These are phyloP conservation scores for Acromyrmex echinatior DNA, from an alignment of 1,140 invertebrate genomes.

Conservation along the genomic window DNA sequence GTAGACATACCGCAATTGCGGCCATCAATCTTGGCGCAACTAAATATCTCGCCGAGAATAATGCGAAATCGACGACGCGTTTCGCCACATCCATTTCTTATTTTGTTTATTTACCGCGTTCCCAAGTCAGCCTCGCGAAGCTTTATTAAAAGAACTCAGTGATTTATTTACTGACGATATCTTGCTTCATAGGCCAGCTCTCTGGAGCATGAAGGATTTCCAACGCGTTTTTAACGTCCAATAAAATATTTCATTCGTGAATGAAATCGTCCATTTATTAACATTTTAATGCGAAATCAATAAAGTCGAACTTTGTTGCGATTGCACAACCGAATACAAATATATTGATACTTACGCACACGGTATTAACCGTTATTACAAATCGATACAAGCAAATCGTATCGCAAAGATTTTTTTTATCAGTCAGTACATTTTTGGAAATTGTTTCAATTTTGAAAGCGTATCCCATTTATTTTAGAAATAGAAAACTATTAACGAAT, in stretches of 20 bases:
- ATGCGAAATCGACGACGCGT: slow-evolving; percentile 38
- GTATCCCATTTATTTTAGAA: not conserved
- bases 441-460: not conserved
- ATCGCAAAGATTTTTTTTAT: not conserved
- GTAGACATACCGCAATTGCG: slow-evolving; percentile 1
- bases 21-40: slow-evolving; percentile 20
- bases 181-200: slow-evolving; percentile 9
- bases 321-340: not conserved
- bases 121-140: slow-evolving; percentile 15
- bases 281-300: slow-evolving; percentile 52
- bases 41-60: slow-evolving; percentile 36
- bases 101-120: slow-evolving; percentile 38
- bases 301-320: not conserved
- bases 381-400: not conserved
- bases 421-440: not conserved
- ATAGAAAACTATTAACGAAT: not conserved
- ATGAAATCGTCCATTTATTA: slow-evolving; percentile 26
- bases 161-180: slow-evolving; percentile 45
- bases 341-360: not conserved
- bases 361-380: slow-evolving; percentile 1
- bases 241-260: slow-evolving; percentile 14
- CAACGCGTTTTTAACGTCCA: not conserved
- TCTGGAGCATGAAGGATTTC: not conserved
- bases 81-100: slow-evolving; percentile 8
- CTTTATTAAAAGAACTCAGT: slow-evolving; percentile 38